Evolutionary conservation across 2,888 invertebrate genomes (phyloP), one percentile per base, ranked within the genome.

Genomic region (Ectemnius continuus): DNA sequence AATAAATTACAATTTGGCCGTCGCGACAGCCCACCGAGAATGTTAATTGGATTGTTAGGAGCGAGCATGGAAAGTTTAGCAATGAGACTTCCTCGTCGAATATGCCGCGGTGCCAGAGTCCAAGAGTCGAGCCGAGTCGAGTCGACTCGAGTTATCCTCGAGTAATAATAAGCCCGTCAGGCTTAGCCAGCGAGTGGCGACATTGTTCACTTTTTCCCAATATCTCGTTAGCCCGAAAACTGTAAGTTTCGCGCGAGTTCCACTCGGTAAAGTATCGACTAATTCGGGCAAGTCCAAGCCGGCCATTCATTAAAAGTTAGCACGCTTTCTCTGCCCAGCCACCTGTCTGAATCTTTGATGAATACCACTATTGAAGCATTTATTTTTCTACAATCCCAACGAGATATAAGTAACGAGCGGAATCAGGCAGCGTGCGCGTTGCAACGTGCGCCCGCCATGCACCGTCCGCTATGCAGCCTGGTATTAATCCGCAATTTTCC

Each of bases 11-110:
- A 70, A 82, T 83, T 78, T 73, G 60, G 13, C 46, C 4, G 23
- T 5, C 14, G 20, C 11, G 2, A 67, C 52, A 60, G 28, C 8
- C 52, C 64, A 47, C 48, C 52, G 48, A 52, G 63, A 66, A 52
- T 73, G 75, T 63, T 84, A 84, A 84, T 82, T 81, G 76, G 75
- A 81, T 81, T 81, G 76, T 73, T 77, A 73, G 78, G 46, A 61
- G n/a, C 46, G 66, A 69, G 67, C 45, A 60, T 36, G 28, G 69
- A 64, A 79, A 82, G 75, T 84, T 84, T 58, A 59, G 63, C 63
- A 74, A 75, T 73, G 62, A 73, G 68, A 75, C 72, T 74, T 57
- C 6, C 23, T 64, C 60, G 47, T 52, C 57, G 67, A 71, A 75
- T 72, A 61, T 63, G 67, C 56, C 48, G 36, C 61, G 23, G 23